Evolutionary conservation across 2,113 vertebrate genomes (phyloP).

Genomic region (Aleadryas rufinucha): DNA sequence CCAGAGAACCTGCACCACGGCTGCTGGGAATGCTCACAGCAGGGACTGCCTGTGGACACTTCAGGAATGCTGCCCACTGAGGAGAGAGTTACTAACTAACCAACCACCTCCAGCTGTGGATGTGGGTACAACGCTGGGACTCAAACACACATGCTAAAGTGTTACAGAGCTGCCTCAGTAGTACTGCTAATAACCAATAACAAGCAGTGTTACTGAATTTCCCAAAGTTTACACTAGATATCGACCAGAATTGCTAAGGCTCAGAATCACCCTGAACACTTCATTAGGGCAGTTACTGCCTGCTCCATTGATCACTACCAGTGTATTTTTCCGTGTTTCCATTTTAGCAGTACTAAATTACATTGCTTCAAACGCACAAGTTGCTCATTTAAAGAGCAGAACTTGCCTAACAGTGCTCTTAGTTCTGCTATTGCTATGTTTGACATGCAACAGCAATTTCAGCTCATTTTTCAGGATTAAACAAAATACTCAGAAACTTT

Average conservation of each 20-base stretch:
- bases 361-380: background rate
- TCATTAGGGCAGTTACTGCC: background rate
- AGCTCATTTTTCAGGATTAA: background rate
- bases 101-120: fast-evolving
- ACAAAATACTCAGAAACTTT: background rate
- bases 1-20: background rate
- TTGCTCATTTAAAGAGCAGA: background rate
- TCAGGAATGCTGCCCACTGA: background rate
- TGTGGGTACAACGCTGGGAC: fast-evolving
- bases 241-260: background rate
- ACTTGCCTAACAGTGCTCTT: background rate
- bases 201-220: background rate
- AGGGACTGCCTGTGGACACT: background rate
- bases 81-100: background rate
- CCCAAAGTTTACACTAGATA: background rate
- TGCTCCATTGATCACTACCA: background rate
- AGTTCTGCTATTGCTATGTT: background rate
- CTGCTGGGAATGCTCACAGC: background rate
- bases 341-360: background rate
- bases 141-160: fast-evolving
- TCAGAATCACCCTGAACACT: background rate
- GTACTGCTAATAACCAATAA: background rate
- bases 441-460: background rate
- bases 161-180: background rate
- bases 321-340: background rate